Percentiles rank a stretch among this genome's conserved stretches.
Evolutionary conservation across 2,797 vertebrate genomes (phyloP).

Genomic region (Monodelphis domestica): DNA sequence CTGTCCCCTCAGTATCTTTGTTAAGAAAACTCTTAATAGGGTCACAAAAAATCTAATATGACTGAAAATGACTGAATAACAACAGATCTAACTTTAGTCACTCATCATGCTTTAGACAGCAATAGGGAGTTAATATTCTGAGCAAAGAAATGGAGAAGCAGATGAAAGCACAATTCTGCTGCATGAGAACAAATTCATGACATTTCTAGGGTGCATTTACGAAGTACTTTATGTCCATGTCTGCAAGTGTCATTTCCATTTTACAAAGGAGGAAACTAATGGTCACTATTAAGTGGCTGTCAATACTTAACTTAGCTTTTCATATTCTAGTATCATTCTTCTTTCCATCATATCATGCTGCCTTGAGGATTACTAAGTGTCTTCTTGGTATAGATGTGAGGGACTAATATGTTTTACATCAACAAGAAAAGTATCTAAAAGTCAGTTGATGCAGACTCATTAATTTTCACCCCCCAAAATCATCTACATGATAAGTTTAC

Average conservation of each 20-base stretch:
- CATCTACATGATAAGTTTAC: slow-evolving; percentile 45
- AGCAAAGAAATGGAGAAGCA: background rate
- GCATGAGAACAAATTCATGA: background rate
- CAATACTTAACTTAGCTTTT: background rate
- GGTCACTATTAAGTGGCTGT: background rate
- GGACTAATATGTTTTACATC: slow-evolving; percentile 22
- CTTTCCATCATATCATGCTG: background rate
- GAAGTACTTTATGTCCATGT: background rate
- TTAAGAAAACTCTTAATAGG: background rate
- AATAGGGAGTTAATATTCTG: background rate
- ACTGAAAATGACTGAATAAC: background rate
- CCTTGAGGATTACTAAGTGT: background rate
- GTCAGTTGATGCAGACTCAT: slow-evolving; percentile 52
- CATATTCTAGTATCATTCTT: background rate
- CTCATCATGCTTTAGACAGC: background rate
- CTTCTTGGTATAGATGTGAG: background rate
- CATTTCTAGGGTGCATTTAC: background rate
- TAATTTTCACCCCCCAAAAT: slow-evolving; percentile 32
- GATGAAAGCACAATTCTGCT: background rate
- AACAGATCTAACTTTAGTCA: background rate
- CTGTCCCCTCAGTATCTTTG: background rate
- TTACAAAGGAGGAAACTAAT: background rate
- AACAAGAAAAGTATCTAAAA: slow-evolving; percentile 55
- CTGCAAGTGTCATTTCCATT: background rate
- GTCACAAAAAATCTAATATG: background rate